Evolutionary conservation across 2,797 vertebrate species (phyloP).

Genomic region (Leucoraja ocellata): DNA sequence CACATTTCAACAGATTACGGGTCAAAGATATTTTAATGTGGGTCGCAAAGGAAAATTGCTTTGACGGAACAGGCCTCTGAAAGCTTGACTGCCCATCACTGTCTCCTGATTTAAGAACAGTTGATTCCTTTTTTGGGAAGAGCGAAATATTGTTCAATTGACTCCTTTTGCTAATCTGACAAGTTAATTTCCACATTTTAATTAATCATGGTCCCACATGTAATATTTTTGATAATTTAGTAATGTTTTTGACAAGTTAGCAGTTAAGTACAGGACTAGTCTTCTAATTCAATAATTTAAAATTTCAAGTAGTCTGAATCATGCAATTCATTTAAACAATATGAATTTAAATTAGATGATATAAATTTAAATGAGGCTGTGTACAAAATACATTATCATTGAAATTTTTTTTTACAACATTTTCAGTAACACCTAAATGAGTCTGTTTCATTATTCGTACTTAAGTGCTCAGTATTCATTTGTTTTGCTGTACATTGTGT

Average conservation of each 20-base stretch:
- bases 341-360: neutral
- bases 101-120: too few species aligned
- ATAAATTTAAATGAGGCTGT: neutral
- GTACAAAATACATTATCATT: neutral
- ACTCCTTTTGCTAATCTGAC: too few species aligned
- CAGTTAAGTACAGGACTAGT: neutral
- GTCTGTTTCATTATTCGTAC: neutral
- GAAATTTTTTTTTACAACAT: neutral
- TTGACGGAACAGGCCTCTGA: too few species aligned
- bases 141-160: too few species aligned
- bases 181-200: neutral
- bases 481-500: neutral
- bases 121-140: too few species aligned
- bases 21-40: too few species aligned
- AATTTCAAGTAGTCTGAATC: neutral
- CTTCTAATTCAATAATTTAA: neutral
- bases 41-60: too few species aligned
- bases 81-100: too few species aligned
- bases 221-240: neutral
- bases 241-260: neutral
- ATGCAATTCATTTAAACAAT: neutral
- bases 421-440: neutral
- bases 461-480: neutral
- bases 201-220: neutral
- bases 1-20: too few species aligned